Conservation (phyloP, 2,888 invertebrate species). For the Tinea trinotella region DNA sequence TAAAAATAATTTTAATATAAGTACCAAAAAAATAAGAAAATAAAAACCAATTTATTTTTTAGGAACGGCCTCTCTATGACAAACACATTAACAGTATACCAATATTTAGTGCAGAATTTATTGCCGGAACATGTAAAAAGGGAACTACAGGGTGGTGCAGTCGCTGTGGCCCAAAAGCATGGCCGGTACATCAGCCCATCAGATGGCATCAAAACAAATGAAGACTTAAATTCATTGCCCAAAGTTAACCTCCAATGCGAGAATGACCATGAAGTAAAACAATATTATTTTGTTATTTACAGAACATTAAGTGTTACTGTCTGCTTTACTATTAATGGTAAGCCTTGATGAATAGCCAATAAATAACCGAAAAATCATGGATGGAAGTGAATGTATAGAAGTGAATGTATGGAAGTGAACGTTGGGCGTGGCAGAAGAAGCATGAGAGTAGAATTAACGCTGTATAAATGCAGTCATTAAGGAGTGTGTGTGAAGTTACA, state of each 20-base stretch:
- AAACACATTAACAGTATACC: constrained; percentile 92
- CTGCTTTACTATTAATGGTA: constrained; percentile 88
- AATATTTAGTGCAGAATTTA: constrained; percentile 85
- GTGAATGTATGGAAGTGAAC: too few species aligned
- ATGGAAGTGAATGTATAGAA: too few species aligned
- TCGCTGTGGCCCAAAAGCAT: constrained; percentile 58
- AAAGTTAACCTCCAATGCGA: constrained; percentile 79
- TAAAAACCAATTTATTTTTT: constrained; percentile 32
- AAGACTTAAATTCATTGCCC: constrained; percentile 75
- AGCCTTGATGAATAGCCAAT: constrained; percentile 30
- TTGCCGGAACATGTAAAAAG: constrained; percentile 83
- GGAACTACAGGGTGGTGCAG: constrained; percentile 80
- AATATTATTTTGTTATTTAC: constrained; percentile 86
- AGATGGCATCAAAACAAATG: constrained; percentile 48
- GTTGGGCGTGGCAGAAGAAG: too few species aligned
- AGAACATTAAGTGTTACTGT: constrained; percentile 88
- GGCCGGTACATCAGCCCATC: constrained; percentile 61
- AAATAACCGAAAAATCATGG: background rate
- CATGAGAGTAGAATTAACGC: too few species aligned
- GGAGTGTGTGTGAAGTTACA: too few species aligned
- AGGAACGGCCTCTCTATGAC: constrained; percentile 90
- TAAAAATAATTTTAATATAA: too few species aligned
- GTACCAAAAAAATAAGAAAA: background rate
- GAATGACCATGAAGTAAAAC: constrained; percentile 64
- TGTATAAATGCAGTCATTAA: too few species aligned